phyloP scores from a whole-genome alignment of 2,797 vertebrate species.

The Geotrypetes seraphini region DNA sequence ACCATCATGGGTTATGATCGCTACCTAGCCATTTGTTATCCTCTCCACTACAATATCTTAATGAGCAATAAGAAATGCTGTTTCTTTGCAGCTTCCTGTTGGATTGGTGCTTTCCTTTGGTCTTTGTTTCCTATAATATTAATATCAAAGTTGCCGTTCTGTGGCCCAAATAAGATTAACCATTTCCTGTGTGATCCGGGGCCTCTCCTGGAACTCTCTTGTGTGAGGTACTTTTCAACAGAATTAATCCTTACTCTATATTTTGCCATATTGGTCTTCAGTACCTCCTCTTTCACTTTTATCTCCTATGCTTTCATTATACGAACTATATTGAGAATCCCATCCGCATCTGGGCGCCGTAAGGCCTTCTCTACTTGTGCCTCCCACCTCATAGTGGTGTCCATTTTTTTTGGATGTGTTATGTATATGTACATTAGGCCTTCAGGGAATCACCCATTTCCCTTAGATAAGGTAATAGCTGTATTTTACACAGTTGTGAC shows the following conservation, averaged over 20 bases:
- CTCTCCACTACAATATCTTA: slow-evolving; percentile 5
- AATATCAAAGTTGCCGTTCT: slow-evolving; percentile 17
- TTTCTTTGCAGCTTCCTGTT: slow-evolving; percentile 3
- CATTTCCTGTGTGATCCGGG: slow-evolving; percentile 35
- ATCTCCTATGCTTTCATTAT: slow-evolving; percentile 11
- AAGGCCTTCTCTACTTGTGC: slow-evolving; percentile 5
- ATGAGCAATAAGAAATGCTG: slow-evolving; percentile 2
- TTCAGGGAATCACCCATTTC: not conserved
- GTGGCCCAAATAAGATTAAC: slow-evolving; percentile 17
- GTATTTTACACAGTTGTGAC: slow-evolving; percentile 1
- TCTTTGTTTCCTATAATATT: slow-evolving; percentile 9
- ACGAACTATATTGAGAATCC: slow-evolving; percentile 10
- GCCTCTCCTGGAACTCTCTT: slow-evolving; percentile 24
- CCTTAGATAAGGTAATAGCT: not conserved
- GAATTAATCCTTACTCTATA: slow-evolving; percentile 1
- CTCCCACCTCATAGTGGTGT: not conserved
- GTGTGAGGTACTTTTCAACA: slow-evolving; percentile 6
- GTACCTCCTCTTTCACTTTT: slow-evolving; percentile 17
- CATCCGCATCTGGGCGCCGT: slow-evolving; percentile 3
- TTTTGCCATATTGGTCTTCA: slow-evolving; percentile 10
- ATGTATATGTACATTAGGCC: slow-evolving; percentile 6
- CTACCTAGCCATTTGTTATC: slow-evolving; percentile 20
- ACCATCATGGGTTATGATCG: slow-evolving; percentile 5
- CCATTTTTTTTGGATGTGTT: not conserved
- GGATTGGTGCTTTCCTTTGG: slow-evolving; percentile 12